Base-by-base conservation (phyloP, 2,888 invertebrate species). In the Tromatobia lineatoria region DNA sequence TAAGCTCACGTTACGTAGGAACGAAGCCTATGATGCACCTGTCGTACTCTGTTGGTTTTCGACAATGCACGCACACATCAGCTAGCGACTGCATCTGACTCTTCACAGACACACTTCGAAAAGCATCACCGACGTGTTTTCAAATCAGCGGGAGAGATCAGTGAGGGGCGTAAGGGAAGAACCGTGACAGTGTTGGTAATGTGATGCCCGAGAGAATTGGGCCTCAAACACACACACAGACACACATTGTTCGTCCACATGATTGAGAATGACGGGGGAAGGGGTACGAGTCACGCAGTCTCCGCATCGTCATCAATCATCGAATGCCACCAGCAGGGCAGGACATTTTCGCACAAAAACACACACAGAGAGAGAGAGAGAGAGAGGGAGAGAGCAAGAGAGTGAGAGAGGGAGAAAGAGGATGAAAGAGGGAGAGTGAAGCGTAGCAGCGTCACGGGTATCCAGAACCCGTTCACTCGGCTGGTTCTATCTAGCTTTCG, bases 221-320 rank as follows among this genome's bases (percentile, higher is more conserved):
- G 79, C 73, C 66, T 73, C 78, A 80, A 79, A 80, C 66, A 79
- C 85, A 77, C 61, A 75, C 77, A 80, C 80, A 52, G 61, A 54
- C 78, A 78, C 69, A 76, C 81, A 61, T 74, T 61, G 59, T 64
- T 75, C 73, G 80, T 34, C 50, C 70, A 76, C 74, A 57, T 52
- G 64, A 79, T 61, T 61, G 82, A 85, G 77, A 78, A 75, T 38
- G 66, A 66, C 52, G 80, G 76, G 76, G 59, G 47, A 47, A 67
- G 52, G 71, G 47, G 71, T 45, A 45, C 18, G 61, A 45, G 59
- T 45, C 45, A 80, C 80, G 85, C 85, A 83, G 85, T 82, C 50
- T 84, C 87, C 88, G 87, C 91, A 90, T 91, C 91, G 93, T 93
- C 93, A 93, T 93, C 93, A 93, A 93, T 93, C 93, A 93, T 93